These are phyloP conservation scores for Drosophila cognata DNA, from an alignment of 2,888 invertebrate genomes.

Conservation along the genomic window DNA sequence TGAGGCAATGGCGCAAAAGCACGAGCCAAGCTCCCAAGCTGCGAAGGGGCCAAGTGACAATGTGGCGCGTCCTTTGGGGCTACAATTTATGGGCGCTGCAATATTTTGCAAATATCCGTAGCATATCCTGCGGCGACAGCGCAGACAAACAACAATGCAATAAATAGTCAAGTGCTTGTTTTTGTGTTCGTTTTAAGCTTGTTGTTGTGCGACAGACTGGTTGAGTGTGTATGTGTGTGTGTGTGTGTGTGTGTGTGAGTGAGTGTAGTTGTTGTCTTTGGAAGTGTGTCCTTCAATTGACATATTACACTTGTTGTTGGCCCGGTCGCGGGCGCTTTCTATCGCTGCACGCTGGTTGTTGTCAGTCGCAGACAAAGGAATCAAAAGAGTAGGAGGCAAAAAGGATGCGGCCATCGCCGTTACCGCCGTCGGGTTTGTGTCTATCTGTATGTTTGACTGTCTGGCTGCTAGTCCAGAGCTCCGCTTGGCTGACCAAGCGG, in stretches of 20 bases:
- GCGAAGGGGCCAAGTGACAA: constrained; percentile 42
- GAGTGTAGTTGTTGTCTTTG: constrained; percentile 37
- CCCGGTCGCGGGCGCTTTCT: constrained; percentile 56
- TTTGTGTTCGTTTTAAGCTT: constrained; percentile 19
- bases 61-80: constrained; percentile 58
- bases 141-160: constrained; percentile 72
- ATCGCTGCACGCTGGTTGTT: constrained; percentile 28
- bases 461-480: constrained; percentile 25
- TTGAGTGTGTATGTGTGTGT: not conserved
- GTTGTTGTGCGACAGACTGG: constrained; percentile 9
- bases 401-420: constrained; percentile 6
- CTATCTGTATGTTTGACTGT: constrained; percentile 26
- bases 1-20: constrained; percentile 44
- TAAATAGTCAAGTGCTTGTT: constrained; percentile 69
- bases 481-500: constrained; percentile 66
- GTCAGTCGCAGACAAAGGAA: constrained; percentile 46
- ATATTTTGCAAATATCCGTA: constrained; percentile 79
- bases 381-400: constrained; percentile 5
- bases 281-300: constrained; percentile 71
- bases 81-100: constrained; percentile 78
- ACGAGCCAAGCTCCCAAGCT: constrained; percentile 32
- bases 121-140: constrained; percentile 75
- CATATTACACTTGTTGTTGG: constrained; percentile 76
- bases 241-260: not conserved
- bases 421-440: constrained; percentile 9